Percentiles rank a stretch among this genome's conserved stretches.
Conservation (phyloP, 2,113 vertebrate genomes). For the Menidia beryllina region DNA sequence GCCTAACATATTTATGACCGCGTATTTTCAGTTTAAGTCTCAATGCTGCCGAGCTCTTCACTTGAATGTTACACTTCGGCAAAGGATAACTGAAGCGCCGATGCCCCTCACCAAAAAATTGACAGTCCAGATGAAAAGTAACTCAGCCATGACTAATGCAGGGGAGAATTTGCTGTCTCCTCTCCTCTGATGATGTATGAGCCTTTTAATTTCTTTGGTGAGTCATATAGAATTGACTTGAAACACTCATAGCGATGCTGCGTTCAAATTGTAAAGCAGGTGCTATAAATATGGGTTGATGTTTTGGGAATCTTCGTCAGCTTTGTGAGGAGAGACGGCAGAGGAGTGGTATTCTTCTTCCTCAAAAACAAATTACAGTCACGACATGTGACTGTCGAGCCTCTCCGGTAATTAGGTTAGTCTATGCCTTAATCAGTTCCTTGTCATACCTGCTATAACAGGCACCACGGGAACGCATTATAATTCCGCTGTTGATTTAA, state of each 20-base stretch:
- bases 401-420: conserved; percentile 54
- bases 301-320: conserved; percentile 38
- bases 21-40: conserved; percentile 29
- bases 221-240: conserved; percentile 72
- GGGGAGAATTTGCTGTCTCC: conserved; percentile 51
- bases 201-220: conserved; percentile 65
- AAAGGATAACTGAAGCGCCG: conserved; percentile 46
- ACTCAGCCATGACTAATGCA: conserved; percentile 63
- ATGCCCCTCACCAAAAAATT: conserved; percentile 30
- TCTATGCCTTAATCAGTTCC: conserved; percentile 56
- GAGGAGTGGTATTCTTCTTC: conserved; percentile 12
- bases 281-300: conserved; percentile 51
- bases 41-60: conserved; percentile 33
- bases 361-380: conserved; percentile 43
- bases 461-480: conserved; percentile 48
- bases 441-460: conserved; percentile 61
- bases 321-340: conserved; percentile 16
- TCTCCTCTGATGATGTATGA: conserved; percentile 58
- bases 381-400: conserved; percentile 37
- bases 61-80: conserved; percentile 43
- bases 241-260: conserved; percentile 52
- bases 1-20: conserved; percentile 32
- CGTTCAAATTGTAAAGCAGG: conserved; percentile 50
- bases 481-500: conserved; percentile 51
- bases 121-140: conserved; percentile 52